Evolutionary conservation across 2,888 invertebrate genomes (phyloP), one percentile per base, ranked within the genome.

Genomic region (Drosophila nigricruria): DNA sequence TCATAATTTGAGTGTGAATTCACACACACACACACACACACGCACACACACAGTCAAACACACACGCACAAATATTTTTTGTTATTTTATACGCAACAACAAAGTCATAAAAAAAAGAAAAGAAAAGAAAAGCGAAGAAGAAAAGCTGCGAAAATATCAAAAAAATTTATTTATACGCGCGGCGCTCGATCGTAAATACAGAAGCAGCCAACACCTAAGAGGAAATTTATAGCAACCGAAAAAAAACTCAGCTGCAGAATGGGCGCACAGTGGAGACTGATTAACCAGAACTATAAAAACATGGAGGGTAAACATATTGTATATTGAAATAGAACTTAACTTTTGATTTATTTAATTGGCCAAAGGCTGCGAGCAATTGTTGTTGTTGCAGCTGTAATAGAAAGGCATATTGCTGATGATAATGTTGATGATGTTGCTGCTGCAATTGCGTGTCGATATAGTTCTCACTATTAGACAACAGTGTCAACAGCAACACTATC

Each of bases 201-300:
- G 16, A 69, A 73, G 52, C 42, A 57, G 67, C 59, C 49, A 65
- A 18, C 50, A 60, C 66, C 36, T 38, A 45, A 76, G 64, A 47
- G 36, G 30, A 32, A 64, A 49, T 75, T 61, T 25, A 61, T 58
- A 42, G 18, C 40, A 56, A 45, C 14, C 10, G 20, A 27, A 49
- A n/a, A n/a, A n/a, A n/a, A n/a, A 16, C 12, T 27, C 36, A 25
- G 43, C 40, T 36, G 43, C 30, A 72, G 32, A 42, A 91, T 91
- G 91, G 91, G 82, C 60, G 77, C 90, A 70, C 89, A 91, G 86
- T 91, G 91, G 91, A 91, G 88, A 68, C 53, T 75, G 73, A 92
- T 91, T 67, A 91, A 91, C 76, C 73, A 64, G 61, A 92, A 88
- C 78, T 91, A 91, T 78, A 91, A 91, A 66, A 90, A 91, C 73